These are phyloP conservation scores for Zygothrica quintamaculata DNA, from an alignment of 2,888 invertebrate species.

Conservation along the genomic window DNA sequence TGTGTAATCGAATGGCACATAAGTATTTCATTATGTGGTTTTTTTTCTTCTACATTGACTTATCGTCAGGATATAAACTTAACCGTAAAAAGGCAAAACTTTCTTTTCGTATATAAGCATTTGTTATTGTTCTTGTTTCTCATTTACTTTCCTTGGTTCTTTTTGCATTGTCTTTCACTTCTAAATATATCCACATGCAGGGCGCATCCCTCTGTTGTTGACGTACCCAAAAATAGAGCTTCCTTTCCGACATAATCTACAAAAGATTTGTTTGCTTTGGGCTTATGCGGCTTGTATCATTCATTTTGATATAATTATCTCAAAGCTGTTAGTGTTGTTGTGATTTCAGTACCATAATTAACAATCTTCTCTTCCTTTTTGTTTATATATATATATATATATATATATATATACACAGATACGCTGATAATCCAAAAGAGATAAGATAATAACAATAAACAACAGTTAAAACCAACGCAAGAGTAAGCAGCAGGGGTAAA, in stretches of 20 bases:
- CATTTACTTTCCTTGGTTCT: too few relatives aligned
- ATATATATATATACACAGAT: slow-evolving; percentile 35
- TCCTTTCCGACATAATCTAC: slow-evolving; percentile 13
- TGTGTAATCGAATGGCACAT: slow-evolving; percentile 25
- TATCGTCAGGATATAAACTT: too few relatives aligned
- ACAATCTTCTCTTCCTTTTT: slow-evolving; percentile 27
- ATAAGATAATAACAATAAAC: background rate
- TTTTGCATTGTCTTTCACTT: background rate
- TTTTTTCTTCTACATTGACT: too few relatives aligned
- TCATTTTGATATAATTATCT: slow-evolving; percentile 66
- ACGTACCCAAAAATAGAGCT: slow-evolving; percentile 2
- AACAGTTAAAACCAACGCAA: slow-evolving; percentile 8
- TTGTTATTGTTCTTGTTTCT: too few relatives aligned
- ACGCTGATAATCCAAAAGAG: slow-evolving; percentile 27
- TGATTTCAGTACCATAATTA: slow-evolving; percentile 18
- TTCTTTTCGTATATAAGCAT: too few relatives aligned
- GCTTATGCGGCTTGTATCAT: slow-evolving; percentile 56
- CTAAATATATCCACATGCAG: background rate
- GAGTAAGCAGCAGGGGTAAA: slow-evolving; percentile 13
- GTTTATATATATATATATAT: too few relatives aligned
- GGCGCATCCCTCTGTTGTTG: background rate
- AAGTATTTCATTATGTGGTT: slow-evolving; percentile 2
- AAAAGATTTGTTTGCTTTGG: slow-evolving; percentile 54
- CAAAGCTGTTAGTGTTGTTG: slow-evolving; percentile 23
- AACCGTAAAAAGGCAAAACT: too few relatives aligned